A percentile compares a stretch with the other conserved stretches of the same genome.
Evolutionary conservation across 2,888 invertebrate species (phyloP).

Genomic region (Trachelus tabidus): DNA sequence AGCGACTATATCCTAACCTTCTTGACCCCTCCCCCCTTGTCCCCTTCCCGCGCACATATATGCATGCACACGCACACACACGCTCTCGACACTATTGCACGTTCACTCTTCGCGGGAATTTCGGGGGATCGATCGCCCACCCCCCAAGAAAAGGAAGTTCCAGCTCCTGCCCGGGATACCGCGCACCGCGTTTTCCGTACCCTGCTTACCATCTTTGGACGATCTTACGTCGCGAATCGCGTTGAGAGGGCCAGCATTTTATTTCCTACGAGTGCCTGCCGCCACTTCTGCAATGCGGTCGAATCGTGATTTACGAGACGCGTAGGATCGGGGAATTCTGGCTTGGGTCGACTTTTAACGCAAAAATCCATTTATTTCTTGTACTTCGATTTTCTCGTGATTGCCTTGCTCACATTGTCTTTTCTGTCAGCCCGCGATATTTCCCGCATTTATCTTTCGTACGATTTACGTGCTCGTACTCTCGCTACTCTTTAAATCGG

Average conservation of each 20-base stretch:
- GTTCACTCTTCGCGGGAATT: not conserved
- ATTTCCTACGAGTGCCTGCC: not conserved
- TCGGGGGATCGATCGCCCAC: constrained; percentile 6
- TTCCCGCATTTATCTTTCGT: not conserved
- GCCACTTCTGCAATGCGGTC: not conserved
- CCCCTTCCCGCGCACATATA: too few species aligned
- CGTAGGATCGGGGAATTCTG: not conserved
- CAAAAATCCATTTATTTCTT: not conserved
- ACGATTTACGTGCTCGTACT: not conserved
- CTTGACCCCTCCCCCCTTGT: not conserved
- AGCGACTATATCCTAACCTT: not conserved
- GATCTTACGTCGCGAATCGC: constrained; percentile 10
- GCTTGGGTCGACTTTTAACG: not conserved
- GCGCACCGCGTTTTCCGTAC: not conserved
- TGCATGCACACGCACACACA: not conserved
- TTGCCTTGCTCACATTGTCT: not conserved
- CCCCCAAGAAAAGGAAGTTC: constrained; percentile 4
- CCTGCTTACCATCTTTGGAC: not conserved
- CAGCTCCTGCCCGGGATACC: not conserved
- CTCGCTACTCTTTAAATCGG: not conserved
- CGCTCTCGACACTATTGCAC: not conserved
- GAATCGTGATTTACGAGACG: not conserved
- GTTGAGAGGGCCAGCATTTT: not conserved
- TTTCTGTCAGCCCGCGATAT: not conserved
- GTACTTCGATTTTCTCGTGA: not conserved